These are phyloP conservation scores for Rhinogobio ventralis DNA, from an alignment of 2,797 vertebrate species.

Conservation along the genomic window DNA sequence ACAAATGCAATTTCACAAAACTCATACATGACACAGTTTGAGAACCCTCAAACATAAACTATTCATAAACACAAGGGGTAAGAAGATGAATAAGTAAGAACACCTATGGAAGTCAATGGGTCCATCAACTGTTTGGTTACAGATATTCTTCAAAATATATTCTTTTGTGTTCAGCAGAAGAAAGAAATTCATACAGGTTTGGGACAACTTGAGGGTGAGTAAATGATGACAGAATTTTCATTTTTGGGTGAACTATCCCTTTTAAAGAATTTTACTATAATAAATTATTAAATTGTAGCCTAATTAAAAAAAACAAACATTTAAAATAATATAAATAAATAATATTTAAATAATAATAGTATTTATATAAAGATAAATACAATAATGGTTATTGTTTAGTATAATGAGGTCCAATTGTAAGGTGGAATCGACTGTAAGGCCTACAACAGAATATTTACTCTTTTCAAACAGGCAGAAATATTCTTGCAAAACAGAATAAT, in stretches of 20 bases:
- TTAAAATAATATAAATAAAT: too few species aligned
- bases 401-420: not conserved
- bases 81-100: not conserved
- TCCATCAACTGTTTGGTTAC: too few species aligned
- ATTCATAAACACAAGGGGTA: not conserved
- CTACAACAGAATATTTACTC: not conserved
- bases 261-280: not conserved
- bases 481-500: not conserved
- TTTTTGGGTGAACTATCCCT: not conserved
- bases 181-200: not conserved
- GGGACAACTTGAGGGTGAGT: not conserved
- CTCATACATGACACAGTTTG: not conserved
- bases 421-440: not conserved
- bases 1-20: not conserved
- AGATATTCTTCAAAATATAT: too few species aligned
- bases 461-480: not conserved
- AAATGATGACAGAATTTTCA: not conserved
- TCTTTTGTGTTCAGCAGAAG: too few species aligned
- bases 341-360: too few species aligned
- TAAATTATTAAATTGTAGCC: not conserved
- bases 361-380: not conserved
- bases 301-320: not conserved
- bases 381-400: not conserved
- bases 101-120: too few species aligned
- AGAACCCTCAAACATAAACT: slow-evolving; percentile 12